Base-by-base conservation (phyloP, 2,888 invertebrate genomes). In the Agrypnus murinus region DNA sequence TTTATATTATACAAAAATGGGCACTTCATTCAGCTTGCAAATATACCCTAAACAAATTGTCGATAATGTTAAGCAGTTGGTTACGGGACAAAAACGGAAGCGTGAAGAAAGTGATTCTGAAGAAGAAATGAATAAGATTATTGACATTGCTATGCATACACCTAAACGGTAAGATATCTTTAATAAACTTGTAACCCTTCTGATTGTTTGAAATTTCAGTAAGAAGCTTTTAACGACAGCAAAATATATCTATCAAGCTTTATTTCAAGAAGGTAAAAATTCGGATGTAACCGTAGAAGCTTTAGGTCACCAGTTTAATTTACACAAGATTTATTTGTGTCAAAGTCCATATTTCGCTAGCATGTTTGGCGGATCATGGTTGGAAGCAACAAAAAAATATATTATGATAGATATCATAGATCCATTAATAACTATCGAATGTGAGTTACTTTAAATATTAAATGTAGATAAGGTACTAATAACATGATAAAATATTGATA, bases 311-410 rank as follows among this genome's bases (percentile, higher is more conserved):
- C 89, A 91, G 71, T 94, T 94, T 91, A 88, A 89, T 78, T 86
- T 95, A 45, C 95, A 95, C 83, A 93, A 92, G 86, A 89, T 94
- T 40, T 95, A 95, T 81, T 87, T 95, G 48, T 91, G 91, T 77
- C 94, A 94, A 88, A 93, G 93, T 80, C 92, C 92, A 0, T 94
- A 94, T 82, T 94, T 94, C 84, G 88, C 90, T 9, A 92, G 92
- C 79, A 94, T 94, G 94, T 94, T 94, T 83, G 92, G 90, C 78
- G 94, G 94, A 3, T 89, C 91, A 1, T 94, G 94, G 94, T 88
- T 89, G 77, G 94, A 94, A 84, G 87, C 92, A 0, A 87, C 88
- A 57, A 89, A 92, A 83, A 88, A 89, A 75, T 87, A 89, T 70
- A 89, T 94, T 40, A 86, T 86, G 65, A 91, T 94, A 62, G 90